Base-by-base conservation (phyloP, 2,113 vertebrate species). In the Pseudorectes ferrugineus region DNA sequence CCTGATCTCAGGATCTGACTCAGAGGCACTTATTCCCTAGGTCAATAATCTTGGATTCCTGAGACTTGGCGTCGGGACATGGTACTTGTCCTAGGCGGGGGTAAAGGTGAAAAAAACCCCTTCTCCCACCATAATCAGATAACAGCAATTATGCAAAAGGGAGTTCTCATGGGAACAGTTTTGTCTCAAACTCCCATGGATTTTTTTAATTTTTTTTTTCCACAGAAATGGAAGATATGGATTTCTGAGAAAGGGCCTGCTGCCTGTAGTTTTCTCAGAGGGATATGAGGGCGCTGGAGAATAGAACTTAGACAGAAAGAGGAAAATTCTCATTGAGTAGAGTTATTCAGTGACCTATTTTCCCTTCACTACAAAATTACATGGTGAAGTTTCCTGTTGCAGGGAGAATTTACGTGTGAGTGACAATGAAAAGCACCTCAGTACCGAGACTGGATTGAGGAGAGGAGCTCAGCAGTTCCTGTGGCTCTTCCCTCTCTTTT, bases 41-140 rank as follows among this genome's bases (percentile, higher is more conserved):
- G 87, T 76, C 71, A 95, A 71, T 71, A 78, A 63, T 81, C 48
- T 65, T 67, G 28, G 71, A 76, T 77, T 93, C 48, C 68, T 71
- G 68, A 70, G 35, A 66, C 62, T 92, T 73, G 67, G 61, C 25
- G 0, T 61, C 36, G 4, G 67, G 58, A 86, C 45, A 35, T 42
- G 36, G 46, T 75, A 58, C 71, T 95, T 89, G n/a, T 85, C 45
- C 78, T 70, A 74, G 55, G 42, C 17, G 0, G 33, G 87, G 54
- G 42, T 62, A 79, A 92, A 68, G 36, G 84, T 83, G 78, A 89
- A 96, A 77, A 73, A 46, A 12, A 5, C 0, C 6, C 35, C 40
- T 85, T 88, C 78, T 90, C 67, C 71, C 42, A 82, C 45, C 25
- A 79, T 61, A 82, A 73, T 89, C 92, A 88, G 85, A 88, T 93